phyloP scores from a whole-genome alignment of 2,113 vertebrate species.

The Tylochromis polylepis region DNA sequence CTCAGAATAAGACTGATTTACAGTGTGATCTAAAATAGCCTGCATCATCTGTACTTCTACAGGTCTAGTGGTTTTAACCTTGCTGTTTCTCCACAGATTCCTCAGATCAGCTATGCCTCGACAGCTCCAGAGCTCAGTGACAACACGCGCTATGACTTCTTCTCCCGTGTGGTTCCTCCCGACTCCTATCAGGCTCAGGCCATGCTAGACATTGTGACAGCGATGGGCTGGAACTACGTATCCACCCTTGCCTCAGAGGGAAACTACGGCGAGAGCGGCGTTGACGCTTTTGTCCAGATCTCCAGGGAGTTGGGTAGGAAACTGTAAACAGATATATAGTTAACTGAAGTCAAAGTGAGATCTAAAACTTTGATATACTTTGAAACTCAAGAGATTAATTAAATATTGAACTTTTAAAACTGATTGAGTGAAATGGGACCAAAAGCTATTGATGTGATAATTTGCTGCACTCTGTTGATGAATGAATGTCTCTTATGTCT shows the following conservation, averaged over 20 bases:
- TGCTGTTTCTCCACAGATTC: constrained; percentile 78
- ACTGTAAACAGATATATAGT: not conserved
- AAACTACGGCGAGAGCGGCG: constrained; percentile 94
- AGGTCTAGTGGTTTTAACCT: not conserved
- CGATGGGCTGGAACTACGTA: constrained; percentile 95
- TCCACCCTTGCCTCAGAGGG: constrained; percentile 92
- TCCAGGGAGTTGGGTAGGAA: constrained; percentile 79
- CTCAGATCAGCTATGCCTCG: constrained; percentile 99
- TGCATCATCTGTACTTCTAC: not conserved
- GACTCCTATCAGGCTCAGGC: constrained; percentile 98
- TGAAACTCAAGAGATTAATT: not conserved
- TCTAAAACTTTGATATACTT: not conserved
- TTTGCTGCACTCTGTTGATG: not conserved
- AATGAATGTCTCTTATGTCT: not conserved
- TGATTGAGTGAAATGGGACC: not conserved
- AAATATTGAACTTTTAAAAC: not conserved
- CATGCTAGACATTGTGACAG: constrained; percentile 94
- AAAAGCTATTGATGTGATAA: not conserved
- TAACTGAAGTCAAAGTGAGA: not conserved
- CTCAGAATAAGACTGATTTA: not conserved
- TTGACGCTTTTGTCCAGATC: constrained; percentile 94
- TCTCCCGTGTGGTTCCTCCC: constrained; percentile 93
- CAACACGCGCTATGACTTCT: constrained; percentile 95
- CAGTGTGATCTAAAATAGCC: not conserved
- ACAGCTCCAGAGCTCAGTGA: constrained; percentile 96